Evolutionary conservation across 2,797 vertebrate species (phyloP).

Genomic region (Falco naumanni): DNA sequence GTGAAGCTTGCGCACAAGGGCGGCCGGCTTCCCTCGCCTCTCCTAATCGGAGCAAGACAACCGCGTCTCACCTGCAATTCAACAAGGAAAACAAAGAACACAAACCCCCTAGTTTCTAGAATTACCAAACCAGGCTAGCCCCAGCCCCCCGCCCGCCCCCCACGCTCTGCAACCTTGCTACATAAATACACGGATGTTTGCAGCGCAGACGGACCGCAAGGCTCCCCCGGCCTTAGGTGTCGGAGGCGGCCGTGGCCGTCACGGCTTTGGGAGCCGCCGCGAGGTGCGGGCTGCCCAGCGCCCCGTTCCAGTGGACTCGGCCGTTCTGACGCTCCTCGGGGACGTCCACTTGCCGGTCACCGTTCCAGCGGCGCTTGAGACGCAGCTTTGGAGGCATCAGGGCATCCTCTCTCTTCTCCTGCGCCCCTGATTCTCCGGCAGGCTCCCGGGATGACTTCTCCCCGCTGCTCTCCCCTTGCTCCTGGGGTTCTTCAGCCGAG

Average conservation of each 20-base stretch:
- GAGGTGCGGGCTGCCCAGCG: neutral
- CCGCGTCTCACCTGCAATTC: conserved; percentile 2
- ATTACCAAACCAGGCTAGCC: conserved; percentile 48
- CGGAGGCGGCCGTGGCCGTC: conserved; percentile 51
- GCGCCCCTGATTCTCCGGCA: accelerated
- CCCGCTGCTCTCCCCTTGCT: conserved; percentile 23
- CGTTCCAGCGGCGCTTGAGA: conserved; percentile 80
- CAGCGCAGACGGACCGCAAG: neutral
- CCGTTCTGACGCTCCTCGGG: conserved; percentile 53
- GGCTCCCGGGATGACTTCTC: neutral
- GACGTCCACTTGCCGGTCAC: conserved; percentile 40
- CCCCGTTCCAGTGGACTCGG: conserved; percentile 59
- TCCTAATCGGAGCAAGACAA: neutral
- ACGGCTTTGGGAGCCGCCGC: conserved; percentile 41
- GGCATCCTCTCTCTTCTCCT: conserved; percentile 75
- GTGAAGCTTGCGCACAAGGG: neutral
- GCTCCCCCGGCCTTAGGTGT: conserved; percentile 50
- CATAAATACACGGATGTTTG: conserved; percentile 55
- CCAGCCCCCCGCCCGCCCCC: neutral
- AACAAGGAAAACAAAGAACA: neutral
- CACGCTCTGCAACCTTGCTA: conserved; percentile 65
- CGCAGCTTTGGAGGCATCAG: conserved; percentile 80
- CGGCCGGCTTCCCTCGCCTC: neutral
- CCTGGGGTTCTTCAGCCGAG: conserved; percentile 7
- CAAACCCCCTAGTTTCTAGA: conserved; percentile 8